Base-by-base conservation (phyloP, 2,888 invertebrate genomes). In the Punctoribates punctum region DNA sequence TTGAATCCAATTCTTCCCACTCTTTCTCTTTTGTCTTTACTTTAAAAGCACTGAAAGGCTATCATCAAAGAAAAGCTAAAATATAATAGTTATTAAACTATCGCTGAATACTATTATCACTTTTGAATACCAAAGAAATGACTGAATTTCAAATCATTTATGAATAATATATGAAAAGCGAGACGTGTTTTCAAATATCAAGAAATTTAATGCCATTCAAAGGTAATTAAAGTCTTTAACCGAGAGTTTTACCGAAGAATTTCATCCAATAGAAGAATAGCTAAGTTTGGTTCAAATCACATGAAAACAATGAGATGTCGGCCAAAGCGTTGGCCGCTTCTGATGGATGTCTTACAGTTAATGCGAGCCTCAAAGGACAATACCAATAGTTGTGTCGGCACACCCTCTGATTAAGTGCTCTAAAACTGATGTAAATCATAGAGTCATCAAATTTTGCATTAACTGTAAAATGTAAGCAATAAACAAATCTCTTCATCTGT, bases 341-440 rank as follows among this genome's bases (percentile, higher is more conserved):
- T 67, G 42, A 67, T 67, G 38, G 67, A 67, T 67, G 67, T 67
- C 67, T 67, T 42, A 27, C 27, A 42, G n/a, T n/a, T 67, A 67
- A 42, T 42, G 15, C 29, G 17, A 65, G 65, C n/a, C 38, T 20
- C 38, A 67, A 42, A 42, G 67, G 60, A 60, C 60, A 60, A 60
- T 60, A 60, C 42, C 38, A 60, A 27, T 29, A 27, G 17, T 60
- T 60, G 27, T 60, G 60, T 60, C 38, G 67, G 34, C 67, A 67
- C 67, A 67, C 67, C 67, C 67, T 67, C 27, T 20, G 42, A n/a
- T 67, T 42, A 67, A 67, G 67, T 67, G 42, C 20, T 67, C 20
- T 20, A 67, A 42, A 67, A 67, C 4, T 20, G 42, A 42, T 67
- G 42, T n/a, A 67, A 67, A 67, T 42, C 27, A 29, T 60, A 60